Base-by-base conservation (phyloP, 1,140 invertebrate species). In the Drosophila tsacasi region DNA sequence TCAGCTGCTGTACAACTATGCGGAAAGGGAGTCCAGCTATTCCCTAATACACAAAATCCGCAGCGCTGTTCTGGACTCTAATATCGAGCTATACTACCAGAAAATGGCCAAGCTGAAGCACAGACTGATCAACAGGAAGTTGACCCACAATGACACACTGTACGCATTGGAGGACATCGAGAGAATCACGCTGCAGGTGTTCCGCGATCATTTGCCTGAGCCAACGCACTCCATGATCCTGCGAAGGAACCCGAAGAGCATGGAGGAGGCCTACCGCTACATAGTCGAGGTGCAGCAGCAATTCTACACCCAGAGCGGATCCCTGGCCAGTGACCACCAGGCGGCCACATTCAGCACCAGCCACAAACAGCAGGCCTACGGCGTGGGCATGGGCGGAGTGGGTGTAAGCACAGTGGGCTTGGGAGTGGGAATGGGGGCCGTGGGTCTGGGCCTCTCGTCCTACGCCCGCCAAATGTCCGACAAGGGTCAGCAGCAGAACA, bases 211-310 rank as follows among this genome's bases (percentile, higher is more conserved):
- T 32, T 21, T 90, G 76, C 85, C 85, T 0, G 85, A 90, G 32
- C 85, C 85, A 7, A 90, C 85, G 6, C 86, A 90, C 44, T 90
- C 85, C 10, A 90, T 90, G 85, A 90, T 90, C 25, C 42, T 90
- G 62, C 76, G 85, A 0, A 59, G 85, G 23, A 90, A 90, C 32
- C 86, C 85, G 9, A 91, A 91, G 44, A 85, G 75, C 81, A 90
- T 90, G 85, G 85, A 90, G 86, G 86, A 91, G 54, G 85, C 85
- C 58, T 90, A 90, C 49, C 82, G 86, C 55, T 90, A 90, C 21
- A 91, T 90, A 19, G 86, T 91, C 27, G 85, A 90, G 60, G 86
- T 90, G 15, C 85, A 90, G 21, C 85, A 90, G 23, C 85, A 90
- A 32, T 90, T 91, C 49, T 90, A 90, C 57, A 90, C 85, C 0